phyloP scores from a whole-genome alignment of 2,797 vertebrate species.

The Bryconaethiops microstoma region DNA sequence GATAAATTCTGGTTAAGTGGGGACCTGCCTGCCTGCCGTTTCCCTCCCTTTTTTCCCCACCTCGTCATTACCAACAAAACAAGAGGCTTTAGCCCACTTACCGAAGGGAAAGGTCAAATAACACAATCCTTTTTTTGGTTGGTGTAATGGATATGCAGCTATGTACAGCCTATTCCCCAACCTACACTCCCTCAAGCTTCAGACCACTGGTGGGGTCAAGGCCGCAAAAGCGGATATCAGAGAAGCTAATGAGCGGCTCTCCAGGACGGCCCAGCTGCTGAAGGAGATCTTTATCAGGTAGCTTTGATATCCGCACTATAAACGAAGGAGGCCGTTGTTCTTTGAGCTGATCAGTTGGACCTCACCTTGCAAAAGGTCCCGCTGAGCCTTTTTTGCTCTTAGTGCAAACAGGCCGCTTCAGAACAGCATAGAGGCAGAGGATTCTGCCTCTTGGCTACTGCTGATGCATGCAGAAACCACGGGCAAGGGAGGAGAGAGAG shows the following conservation, averaged over 20 bases:
- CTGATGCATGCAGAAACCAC: slow-evolving; percentile 81
- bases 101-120: slow-evolving; percentile 77
- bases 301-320: slow-evolving; percentile 35
- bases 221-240: slow-evolving; percentile 19
- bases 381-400: slow-evolving; percentile 44
- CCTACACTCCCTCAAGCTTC: slow-evolving; percentile 28
- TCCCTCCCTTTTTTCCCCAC: slow-evolving; percentile 78
- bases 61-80: slow-evolving; percentile 80
- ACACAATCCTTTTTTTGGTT: slow-evolving; percentile 53
- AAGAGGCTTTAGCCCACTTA: slow-evolving; percentile 78
- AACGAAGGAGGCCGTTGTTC: slow-evolving; percentile 12
- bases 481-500: slow-evolving; percentile 75
- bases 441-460: slow-evolving; percentile 76
- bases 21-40: slow-evolving; percentile 78
- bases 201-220: slow-evolving; percentile 43
- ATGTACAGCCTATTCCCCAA: slow-evolving; percentile 46
- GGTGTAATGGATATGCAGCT: slow-evolving; percentile 60
- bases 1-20: slow-evolving; percentile 88
- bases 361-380: slow-evolving; percentile 34
- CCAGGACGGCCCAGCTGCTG: not conserved
- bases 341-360: slow-evolving; percentile 43
- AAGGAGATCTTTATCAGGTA: slow-evolving; percentile 20
- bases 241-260: slow-evolving; percentile 3
- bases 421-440: slow-evolving; percentile 57
- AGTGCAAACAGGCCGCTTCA: slow-evolving; percentile 63